Percentiles rank a stretch among this genome's conserved stretches.
Conservation (phyloP, 2,888 invertebrate genomes). For the Lepidocyrtoides sp. region DNA sequence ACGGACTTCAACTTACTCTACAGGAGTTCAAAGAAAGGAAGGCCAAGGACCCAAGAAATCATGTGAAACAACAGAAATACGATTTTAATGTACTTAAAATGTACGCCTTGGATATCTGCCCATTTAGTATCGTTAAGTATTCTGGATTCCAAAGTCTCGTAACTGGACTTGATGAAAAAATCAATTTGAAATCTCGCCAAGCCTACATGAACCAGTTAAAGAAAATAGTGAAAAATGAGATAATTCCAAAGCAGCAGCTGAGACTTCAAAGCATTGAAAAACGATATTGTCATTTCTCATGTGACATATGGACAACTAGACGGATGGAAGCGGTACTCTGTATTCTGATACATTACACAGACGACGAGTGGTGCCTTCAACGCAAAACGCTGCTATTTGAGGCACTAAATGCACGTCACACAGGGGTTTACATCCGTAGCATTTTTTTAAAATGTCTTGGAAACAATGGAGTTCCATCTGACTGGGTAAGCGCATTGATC, state of each 20-base stretch:
- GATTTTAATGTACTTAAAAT: neutral
- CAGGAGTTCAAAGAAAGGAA: neutral
- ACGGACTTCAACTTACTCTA: too few relatives aligned
- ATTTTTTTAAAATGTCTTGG: neutral
- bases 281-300: neutral
- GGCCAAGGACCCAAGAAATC: neutral
- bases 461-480: neutral
- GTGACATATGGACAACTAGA: neutral
- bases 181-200: neutral
- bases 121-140: neutral
- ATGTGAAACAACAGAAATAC: neutral
- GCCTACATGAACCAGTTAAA: neutral
- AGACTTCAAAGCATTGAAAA: neutral
- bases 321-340: neutral
- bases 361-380: neutral
- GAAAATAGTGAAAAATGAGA: neutral
- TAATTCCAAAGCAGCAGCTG: neutral
- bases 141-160: neutral
- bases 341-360: neutral
- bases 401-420: neutral
- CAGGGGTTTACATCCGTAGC: neutral
- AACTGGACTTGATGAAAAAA: neutral
- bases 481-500: conserved; percentile 35
- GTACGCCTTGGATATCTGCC: neutral
- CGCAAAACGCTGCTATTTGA: neutral